Evolutionary conservation across 2,113 vertebrate species (phyloP).

Genomic region (Pantherophis guttatus): DNA sequence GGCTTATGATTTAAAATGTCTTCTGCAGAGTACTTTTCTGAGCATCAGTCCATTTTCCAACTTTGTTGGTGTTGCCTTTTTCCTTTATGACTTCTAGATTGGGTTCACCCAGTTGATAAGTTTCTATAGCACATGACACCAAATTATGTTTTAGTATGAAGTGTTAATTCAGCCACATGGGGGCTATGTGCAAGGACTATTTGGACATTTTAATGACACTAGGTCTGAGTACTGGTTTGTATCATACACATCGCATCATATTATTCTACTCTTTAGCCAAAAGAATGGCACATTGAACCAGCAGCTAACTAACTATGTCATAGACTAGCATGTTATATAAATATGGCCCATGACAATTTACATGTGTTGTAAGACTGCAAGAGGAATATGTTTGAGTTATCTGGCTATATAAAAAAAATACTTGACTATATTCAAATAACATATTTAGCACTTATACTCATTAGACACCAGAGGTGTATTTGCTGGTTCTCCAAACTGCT

Average conservation of each 20-base stretch:
- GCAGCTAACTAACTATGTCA: not conserved
- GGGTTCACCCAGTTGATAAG: not conserved
- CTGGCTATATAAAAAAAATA: not conserved
- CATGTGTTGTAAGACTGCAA: not conserved
- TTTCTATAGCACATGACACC: not conserved
- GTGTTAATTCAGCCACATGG: not conserved
- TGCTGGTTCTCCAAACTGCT: no score
- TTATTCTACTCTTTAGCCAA: not conserved
- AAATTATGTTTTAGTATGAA: not conserved
- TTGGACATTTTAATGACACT: not conserved
- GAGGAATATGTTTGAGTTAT: not conserved
- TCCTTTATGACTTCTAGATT: not conserved
- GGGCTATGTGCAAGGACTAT: not conserved
- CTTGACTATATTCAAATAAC: not conserved
- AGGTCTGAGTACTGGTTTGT: not conserved
- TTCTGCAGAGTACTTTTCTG: not conserved
- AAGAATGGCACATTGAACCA: not conserved
- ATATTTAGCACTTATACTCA: not conserved
- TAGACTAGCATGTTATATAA: not conserved
- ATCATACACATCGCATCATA: not conserved
- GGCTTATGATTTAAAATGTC: not conserved
- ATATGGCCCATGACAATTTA: not conserved
- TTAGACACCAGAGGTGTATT: not conserved
- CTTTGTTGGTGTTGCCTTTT: not conserved
- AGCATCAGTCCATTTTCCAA: not conserved